Base-by-base conservation (phyloP, 2,113 vertebrate species). In the Nothoprocta pentlandii region DNA sequence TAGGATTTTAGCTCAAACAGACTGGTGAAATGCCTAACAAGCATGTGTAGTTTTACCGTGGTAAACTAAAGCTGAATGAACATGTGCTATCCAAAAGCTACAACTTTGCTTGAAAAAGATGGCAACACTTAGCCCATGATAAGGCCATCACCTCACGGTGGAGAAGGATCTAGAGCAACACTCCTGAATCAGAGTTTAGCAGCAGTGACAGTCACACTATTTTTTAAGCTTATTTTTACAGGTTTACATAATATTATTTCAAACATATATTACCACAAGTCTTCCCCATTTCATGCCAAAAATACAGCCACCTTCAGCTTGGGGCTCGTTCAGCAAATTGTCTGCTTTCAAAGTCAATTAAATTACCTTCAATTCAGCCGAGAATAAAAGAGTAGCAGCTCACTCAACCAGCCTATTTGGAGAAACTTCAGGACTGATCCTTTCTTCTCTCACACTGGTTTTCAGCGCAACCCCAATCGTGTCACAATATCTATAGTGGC, bases 391-490 rank as follows among this genome's bases (percentile, higher is more conserved):
- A 91, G 78, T 15, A 47, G 71, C 87, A 47, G 26, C 49, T 79
- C 16, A 3, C 89, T 96, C 68, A 77, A 95, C 87, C 23, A 81
- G 82, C 42, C 89, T 95, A 36, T 93, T 87, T 92, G 92, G 91
- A 93, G 62, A 87, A 94, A 94, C 84, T 80, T 32, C 61, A 87
- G 87, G 89, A 95, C 93, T 96, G 94, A 96, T 95, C 89, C 95
- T 90, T 92, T 93, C 74, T 92, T 90, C 87, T 79, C 80, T 76
- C 75, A 78, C 79, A 80, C 64, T 79, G 39, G 68, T 64, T 71
- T 74, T 89, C 95, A 93, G 83, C 61, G 75, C 86, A 79, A 36
- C 95, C 92, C 95, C 86, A 83, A 95, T 90, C 90, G 73, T 39
- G 93, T 88, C 93, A 92, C 4, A 83, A 76, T 77, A 92, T 81